A percentile compares a stretch with the other conserved stretches of the same genome.
These are phyloP conservation scores for Pterostichus niger DNA, from an alignment of 2,888 invertebrate genomes.

Conservation along the genomic window DNA sequence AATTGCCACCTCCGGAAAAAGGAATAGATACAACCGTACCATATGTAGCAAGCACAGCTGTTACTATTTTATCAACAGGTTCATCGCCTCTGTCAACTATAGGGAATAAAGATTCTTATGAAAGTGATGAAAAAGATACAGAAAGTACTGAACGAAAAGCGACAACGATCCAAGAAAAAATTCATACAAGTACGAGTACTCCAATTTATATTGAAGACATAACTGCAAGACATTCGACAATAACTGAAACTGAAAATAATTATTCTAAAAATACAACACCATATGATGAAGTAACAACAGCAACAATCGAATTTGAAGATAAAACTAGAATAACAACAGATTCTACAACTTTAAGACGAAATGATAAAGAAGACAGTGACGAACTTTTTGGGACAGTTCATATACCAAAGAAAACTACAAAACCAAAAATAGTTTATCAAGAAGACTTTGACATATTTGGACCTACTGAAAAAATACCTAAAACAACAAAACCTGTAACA, in stretches of 20 bases:
- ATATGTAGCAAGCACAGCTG: conserved; percentile 70
- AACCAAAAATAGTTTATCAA: conserved; percentile 53
- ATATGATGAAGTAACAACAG: conserved; percentile 21
- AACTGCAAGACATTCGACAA: not conserved
- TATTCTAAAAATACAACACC: conserved; percentile 13
- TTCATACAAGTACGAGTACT: conserved; percentile 24
- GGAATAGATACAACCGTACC: conserved; percentile 71
- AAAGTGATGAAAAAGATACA: conserved; percentile 42
- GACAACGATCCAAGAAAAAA: conserved; percentile 47
- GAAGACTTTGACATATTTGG: conserved; percentile 67
- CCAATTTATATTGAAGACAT: conserved; percentile 20
- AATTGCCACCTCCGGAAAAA: conserved; percentile 74
- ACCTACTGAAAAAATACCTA: conserved; percentile 18
- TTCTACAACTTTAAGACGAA: conserved; percentile 53
- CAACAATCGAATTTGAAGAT: conserved; percentile 37
- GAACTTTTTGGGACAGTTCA: conserved; percentile 67
- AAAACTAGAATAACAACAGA: conserved; percentile 49
- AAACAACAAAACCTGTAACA: conserved; percentile 67
- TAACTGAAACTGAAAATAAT: conserved; percentile 7
- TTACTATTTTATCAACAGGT: conserved; percentile 70
- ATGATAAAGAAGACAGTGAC: conserved; percentile 47
- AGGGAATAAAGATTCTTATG: conserved; percentile 17
- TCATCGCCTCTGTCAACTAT: conserved; percentile 67
- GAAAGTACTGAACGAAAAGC: conserved; percentile 37
- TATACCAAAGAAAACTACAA: conserved; percentile 57